Percentiles rank a stretch among this genome's conserved stretches.
These are phyloP conservation scores for Cygnus atratus DNA, from an alignment of 2,113 vertebrate genomes.

Conservation along the genomic window DNA sequence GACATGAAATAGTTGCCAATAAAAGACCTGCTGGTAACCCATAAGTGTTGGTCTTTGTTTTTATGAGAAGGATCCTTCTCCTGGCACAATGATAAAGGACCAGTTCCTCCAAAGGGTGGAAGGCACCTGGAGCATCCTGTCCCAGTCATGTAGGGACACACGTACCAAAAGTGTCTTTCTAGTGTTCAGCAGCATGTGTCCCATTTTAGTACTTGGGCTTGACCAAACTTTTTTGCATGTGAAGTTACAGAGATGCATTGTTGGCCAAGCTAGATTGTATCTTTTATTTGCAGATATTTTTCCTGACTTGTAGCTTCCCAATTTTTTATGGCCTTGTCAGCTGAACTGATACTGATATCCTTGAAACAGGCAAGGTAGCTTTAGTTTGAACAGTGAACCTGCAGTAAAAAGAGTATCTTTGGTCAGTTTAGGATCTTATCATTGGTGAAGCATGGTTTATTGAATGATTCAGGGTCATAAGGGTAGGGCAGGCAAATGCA, in stretches of 20 bases:
- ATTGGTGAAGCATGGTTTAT: slow-evolving; percentile 51
- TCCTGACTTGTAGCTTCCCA: slow-evolving; percentile 30
- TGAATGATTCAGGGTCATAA: slow-evolving; percentile 31
- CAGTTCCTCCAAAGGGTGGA: not conserved
- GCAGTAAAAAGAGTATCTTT: slow-evolving; percentile 47
- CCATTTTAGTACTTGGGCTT: not conserved
- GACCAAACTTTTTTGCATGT: not conserved
- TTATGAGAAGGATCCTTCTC: not conserved
- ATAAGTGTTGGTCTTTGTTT: not conserved
- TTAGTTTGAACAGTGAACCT: slow-evolving; percentile 51
- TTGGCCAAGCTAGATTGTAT: not conserved
- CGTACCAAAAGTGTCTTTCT: not conserved
- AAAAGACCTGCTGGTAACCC: not conserved
- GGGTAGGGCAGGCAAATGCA: not conserved
- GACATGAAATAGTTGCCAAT: not conserved
- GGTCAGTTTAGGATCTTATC: slow-evolving; percentile 52
- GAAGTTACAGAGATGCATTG: not conserved
- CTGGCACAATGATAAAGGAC: not conserved
- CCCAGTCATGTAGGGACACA: not conserved
- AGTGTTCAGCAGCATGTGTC: not conserved
- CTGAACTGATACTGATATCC: slow-evolving; percentile 38
- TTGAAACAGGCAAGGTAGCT: slow-evolving; percentile 46
- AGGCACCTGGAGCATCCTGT: not conserved
- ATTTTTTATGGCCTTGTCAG: slow-evolving; percentile 51
- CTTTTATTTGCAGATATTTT: slow-evolving; percentile 36